Evolutionary conservation across 2,113 vertebrate species (phyloP), one percentile per base, ranked within the genome.

Genomic region (Laticauda laticaudata): DNA sequence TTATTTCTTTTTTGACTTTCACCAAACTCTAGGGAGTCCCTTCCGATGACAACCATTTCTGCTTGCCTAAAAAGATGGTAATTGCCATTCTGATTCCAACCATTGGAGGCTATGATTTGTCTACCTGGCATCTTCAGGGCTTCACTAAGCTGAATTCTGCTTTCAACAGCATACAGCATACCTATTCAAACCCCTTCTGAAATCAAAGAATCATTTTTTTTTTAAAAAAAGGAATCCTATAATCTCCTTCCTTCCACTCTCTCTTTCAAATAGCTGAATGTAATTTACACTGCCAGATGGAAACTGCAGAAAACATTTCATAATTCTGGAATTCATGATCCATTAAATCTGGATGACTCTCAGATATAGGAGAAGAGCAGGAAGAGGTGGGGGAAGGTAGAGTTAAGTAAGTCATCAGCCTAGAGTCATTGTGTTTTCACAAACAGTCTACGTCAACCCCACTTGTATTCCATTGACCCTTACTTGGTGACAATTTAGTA

Each of bases 1-100:
- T 96, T 93, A 98, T 98, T 94, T 99, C 99, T 26, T 56, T 94
- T 97, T 0, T 99, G 99, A 81, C 97, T 98, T 97, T 99, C 99
- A 43, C 98, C 99, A 87, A 57, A 96, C 23, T 34, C 64, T 75
- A 75, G 34, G 64, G 2, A 34, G 64, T 12, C 14, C 14, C 64
- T 34, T 75, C 5, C n/a, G 2, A 34, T 75, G n/a, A 34, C 64
- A 34, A 5, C 34, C n/a, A 18, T 34, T 75, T 75, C 14, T 6
- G 29, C 64, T 18, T 75, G 64, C 12, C 29, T 15, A 69, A 69
- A 4, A 2, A 2, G 64, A 34, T n/a, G 59, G 8, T 1, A 3
- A 64, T 29, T 10, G 4, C 59, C 64, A 3, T 69, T 69, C 64
- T 69, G 64, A 69, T 69, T 69, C 14, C 64, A 69, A 34, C 14